Conservation (phyloP, 2,113 vertebrate genomes). For the Chloebia gouldiae region DNA sequence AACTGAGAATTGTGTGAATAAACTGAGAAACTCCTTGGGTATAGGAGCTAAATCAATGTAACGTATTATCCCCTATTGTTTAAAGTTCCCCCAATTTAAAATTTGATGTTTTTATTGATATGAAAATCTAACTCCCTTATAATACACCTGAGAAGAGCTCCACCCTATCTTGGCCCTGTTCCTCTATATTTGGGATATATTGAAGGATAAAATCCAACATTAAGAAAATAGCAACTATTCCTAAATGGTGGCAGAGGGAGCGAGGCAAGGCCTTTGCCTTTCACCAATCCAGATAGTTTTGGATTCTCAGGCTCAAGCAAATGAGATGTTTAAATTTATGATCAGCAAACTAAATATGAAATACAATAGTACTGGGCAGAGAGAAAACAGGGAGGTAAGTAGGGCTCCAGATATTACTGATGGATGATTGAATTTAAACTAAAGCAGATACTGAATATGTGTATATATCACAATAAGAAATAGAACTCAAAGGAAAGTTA, state of each 20-base stretch:
- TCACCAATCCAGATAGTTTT: not conserved
- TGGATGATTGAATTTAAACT: not conserved
- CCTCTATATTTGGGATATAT: fast-evolving
- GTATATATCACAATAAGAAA: not conserved
- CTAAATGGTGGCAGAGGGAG: not conserved
- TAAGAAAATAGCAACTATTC: not conserved
- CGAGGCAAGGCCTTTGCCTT: not conserved
- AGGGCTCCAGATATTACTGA: not conserved
- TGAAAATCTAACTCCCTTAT: not conserved
- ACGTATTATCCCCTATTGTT: not conserved
- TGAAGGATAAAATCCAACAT: not conserved
- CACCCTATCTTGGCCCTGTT: not conserved
- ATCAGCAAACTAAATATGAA: not conserved
- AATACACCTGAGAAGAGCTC: not conserved
- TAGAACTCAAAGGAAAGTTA: not conserved
- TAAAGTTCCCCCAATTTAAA: not conserved
- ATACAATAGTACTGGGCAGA: not conserved
- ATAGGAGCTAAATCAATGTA: not conserved
- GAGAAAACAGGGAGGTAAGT: not conserved
- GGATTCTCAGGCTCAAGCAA: not conserved
- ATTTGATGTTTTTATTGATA: not conserved
- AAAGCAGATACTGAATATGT: not conserved
- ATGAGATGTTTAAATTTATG: not conserved
- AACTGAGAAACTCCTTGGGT: not conserved
- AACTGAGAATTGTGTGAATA: not conserved